Percentiles rank a stretch among this genome's conserved stretches.
Evolutionary conservation across 2,888 invertebrate genomes (phyloP).

Genomic region (Dorcus hopei): DNA sequence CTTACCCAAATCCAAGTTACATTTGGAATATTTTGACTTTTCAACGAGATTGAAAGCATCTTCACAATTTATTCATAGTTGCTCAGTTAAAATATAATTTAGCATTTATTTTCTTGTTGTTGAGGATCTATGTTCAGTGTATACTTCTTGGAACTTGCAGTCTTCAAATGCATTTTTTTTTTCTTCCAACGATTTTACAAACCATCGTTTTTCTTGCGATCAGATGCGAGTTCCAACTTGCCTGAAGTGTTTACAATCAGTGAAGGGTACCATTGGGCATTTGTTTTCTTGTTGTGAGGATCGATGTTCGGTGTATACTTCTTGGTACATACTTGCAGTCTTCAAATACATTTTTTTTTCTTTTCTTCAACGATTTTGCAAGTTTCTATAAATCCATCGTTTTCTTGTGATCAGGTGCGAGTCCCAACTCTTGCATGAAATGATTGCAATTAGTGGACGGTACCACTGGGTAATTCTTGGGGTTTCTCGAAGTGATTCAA

Average conservation of each 20-base stretch:
- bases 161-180: conserved; percentile 70
- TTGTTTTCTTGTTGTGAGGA: conserved; percentile 76
- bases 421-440: conserved; percentile 85
- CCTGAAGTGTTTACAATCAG: too few relatives aligned
- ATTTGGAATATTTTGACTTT: conserved; percentile 79
- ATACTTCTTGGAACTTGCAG: conserved; percentile 74
- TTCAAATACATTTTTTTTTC: conserved; percentile 71
- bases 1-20: conserved; percentile 51
- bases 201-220: too few relatives aligned
- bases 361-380: conserved; percentile 80
- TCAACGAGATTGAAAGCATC: conserved; percentile 77
- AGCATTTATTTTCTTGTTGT: conserved; percentile 82
- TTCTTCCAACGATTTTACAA: conserved; percentile 81
- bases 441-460: conserved; percentile 87
- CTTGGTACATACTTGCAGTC: conserved; percentile 71
- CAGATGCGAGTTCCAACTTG: too few relatives aligned
- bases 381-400: conserved; percentile 84
- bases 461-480: conserved; percentile 84
- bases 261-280: conserved; percentile 53
- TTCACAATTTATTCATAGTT: too few relatives aligned
- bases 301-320: conserved; percentile 61
- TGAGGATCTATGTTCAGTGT: conserved; percentile 81
- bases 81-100: conserved; percentile 61
- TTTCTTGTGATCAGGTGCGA: conserved; percentile 89
- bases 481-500: conserved; percentile 73